These are phyloP conservation scores for Archilochus colubris DNA, from an alignment of 2,113 vertebrate species.

Conservation along the genomic window DNA sequence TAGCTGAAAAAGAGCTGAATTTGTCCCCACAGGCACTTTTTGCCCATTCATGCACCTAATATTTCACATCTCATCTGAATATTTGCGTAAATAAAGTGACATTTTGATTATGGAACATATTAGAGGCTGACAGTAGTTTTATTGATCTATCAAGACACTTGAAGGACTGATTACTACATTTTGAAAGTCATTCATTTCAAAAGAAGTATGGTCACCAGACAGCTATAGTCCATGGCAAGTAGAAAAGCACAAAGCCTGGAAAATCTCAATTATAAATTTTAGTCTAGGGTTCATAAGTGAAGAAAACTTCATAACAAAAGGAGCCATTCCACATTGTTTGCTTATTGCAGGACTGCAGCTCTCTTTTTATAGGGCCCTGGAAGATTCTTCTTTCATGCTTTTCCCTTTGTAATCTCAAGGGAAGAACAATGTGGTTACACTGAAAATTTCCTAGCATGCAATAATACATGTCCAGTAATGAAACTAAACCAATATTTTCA, in stretches of 20 bases:
- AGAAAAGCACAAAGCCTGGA: background rate
- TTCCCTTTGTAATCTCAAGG: background rate
- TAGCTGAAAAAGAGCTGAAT: background rate
- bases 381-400: background rate
- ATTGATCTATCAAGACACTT: constrained; percentile 32
- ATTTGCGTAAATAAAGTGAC: constrained; percentile 42
- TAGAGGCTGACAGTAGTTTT: constrained; percentile 20
- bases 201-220: background rate
- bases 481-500: background rate
- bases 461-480: background rate
- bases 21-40: background rate
- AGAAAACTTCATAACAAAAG: background rate
- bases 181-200: background rate
- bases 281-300: background rate
- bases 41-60: background rate
- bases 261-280: background rate
- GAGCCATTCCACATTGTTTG: background rate
- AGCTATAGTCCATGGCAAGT: background rate
- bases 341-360: background rate
- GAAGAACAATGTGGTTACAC: background rate
- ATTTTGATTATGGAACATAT: constrained; percentile 39
- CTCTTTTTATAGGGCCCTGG: background rate
- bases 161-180: constrained; percentile 41
- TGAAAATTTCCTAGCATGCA: background rate
- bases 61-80: constrained; percentile 36